Evolutionary conservation across 2,113 vertebrate genomes (phyloP).

Genomic region (Halichoerus grypus): DNA sequence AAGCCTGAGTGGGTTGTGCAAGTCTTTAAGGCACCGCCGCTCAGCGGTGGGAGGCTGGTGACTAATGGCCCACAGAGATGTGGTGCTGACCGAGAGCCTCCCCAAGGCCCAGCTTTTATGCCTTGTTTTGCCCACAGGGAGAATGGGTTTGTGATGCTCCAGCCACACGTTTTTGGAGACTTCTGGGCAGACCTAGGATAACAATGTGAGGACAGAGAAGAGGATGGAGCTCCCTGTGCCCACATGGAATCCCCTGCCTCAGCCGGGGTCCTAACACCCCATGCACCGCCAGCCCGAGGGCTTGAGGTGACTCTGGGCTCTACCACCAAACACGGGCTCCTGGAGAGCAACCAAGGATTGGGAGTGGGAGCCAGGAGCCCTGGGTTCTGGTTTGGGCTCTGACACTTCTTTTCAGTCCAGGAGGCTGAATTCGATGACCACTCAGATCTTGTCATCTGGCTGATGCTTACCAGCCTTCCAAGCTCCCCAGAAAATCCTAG

Average conservation of each 20-base stretch:
- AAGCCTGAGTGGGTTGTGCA: fast-evolving
- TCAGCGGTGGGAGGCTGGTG: not conserved
- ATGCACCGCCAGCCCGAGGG: not conserved
- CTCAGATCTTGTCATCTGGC: not conserved
- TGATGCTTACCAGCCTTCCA: not conserved
- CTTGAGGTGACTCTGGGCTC: not conserved
- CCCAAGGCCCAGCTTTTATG: not conserved
- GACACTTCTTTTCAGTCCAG: not conserved
- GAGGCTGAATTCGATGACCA: not conserved
- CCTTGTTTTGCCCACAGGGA: not conserved
- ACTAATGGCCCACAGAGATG: not conserved
- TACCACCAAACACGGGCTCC: fast-evolving
- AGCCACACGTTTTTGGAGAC: not conserved
- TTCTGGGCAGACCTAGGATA: not conserved
- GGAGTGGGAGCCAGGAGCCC: not conserved
- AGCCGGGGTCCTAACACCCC: not conserved
- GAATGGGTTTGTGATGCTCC: not conserved
- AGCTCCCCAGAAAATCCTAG: not conserved
- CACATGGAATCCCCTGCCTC: not conserved
- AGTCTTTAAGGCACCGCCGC: not conserved
- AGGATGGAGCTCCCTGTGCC: not conserved
- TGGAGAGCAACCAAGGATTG: fast-evolving
- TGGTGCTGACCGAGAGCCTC: not conserved
- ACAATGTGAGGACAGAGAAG: not conserved
- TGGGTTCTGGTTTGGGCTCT: not conserved